phyloP scores from a whole-genome alignment of 2,113 vertebrate genomes.

The Pseudonaja textilis region DNA sequence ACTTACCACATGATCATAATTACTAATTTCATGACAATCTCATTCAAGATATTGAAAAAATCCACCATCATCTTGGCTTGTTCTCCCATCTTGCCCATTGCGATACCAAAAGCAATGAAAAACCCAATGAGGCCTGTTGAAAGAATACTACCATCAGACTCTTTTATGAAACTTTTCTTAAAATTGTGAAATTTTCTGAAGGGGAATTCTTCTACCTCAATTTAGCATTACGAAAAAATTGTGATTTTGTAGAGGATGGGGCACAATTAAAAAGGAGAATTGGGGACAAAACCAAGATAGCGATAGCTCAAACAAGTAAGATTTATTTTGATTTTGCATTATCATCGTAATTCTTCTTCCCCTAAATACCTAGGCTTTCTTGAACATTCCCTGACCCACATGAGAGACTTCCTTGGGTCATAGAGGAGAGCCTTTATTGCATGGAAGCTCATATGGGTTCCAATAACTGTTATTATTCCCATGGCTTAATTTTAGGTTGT shows the following conservation, averaged over 20 bases:
- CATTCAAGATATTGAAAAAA: constrained; percentile 98
- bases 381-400: neutral
- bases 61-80: constrained; percentile 97
- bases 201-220: neutral
- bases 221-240: neutral
- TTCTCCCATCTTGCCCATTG: constrained; percentile 99
- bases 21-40: constrained; percentile 98
- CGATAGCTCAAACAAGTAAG: neutral
- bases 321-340: neutral
- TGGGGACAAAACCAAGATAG: neutral
- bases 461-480: neutral
- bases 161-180: constrained; percentile 12
- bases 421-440: neutral
- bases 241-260: neutral
- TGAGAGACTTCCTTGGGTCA: neutral
- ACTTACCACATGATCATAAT: constrained; percentile 99
- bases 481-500: constrained; percentile 14
- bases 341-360: too few species aligned
- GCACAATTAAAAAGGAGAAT: neutral
- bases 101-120: constrained; percentile 98
- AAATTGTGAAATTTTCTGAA: neutral
- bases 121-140: constrained; percentile 94
- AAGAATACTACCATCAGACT: constrained; percentile 47
- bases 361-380: neutral
- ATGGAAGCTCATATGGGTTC: neutral